A percentile compares a stretch with the other conserved stretches of the same genome.
These are phyloP conservation scores for Anoncus sp. DNA, from an alignment of 2,888 invertebrate species.

Conservation along the genomic window DNA sequence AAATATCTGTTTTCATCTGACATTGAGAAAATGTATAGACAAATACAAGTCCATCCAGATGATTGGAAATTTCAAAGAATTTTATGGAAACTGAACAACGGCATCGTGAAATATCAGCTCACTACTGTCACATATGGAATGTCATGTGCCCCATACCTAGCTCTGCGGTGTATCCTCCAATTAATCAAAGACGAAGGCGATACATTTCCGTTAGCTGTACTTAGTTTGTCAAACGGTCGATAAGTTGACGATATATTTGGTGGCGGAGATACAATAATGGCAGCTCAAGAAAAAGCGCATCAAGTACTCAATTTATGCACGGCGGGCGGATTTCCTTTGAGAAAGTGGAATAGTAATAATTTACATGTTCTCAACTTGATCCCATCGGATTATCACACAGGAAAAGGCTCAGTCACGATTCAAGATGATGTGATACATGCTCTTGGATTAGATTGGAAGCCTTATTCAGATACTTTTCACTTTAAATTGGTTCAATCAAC, in stretches of 20 bases:
- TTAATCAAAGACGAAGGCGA: background rate
- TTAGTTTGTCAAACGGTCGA: background rate
- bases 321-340: conserved; percentile 1
- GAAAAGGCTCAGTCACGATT: background rate
- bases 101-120: background rate
- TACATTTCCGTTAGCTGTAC: background rate
- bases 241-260: conserved; percentile 18
- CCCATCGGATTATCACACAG: conserved; percentile 5
- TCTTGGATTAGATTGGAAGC: conserved; percentile 1
- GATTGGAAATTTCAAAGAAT: conserved; percentile 70
- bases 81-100: background rate
- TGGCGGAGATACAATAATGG: background rate
- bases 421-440: background rate
- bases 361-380: background rate
- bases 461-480: background rate
- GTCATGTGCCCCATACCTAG: conserved; percentile 9
- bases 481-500: background rate
- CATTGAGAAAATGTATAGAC: conserved; percentile 79
- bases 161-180: conserved; percentile 9
- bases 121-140: conserved; percentile 21
- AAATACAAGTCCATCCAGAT: conserved; percentile 68
- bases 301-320: background rate
- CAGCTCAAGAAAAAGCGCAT: background rate
- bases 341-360: conserved; percentile 2
- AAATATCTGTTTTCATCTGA: conserved; percentile 74